Percentiles rank a stretch among this genome's conserved stretches.
Evolutionary conservation across 2,113 vertebrate species (phyloP).

Genomic region (Barbus barbus): DNA sequence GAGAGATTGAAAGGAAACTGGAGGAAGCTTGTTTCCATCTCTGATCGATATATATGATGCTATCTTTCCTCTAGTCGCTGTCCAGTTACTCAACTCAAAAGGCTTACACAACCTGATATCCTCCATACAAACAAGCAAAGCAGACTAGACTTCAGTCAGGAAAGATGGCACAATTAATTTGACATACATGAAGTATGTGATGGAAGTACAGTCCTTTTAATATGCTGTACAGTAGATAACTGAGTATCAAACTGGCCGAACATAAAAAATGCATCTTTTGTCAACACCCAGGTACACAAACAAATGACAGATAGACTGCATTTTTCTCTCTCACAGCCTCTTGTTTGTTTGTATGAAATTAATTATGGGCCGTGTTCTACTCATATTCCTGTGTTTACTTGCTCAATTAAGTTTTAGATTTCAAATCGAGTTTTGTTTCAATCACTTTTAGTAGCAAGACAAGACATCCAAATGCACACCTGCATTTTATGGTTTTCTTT

Average conservation of each 20-base stretch:
- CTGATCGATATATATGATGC: not conserved
- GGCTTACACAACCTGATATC: not conserved
- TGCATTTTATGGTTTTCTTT: too few species aligned
- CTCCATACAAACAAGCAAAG: not conserved
- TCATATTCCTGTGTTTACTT: too few species aligned
- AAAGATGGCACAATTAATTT: not conserved
- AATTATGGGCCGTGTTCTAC: too few species aligned
- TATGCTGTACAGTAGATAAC: not conserved
- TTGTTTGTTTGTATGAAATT: too few species aligned
- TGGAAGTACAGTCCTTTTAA: not conserved
- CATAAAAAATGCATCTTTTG: not conserved
- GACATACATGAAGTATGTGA: conserved; percentile 1
- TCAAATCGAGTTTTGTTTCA: too few species aligned
- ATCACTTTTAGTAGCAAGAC: too few species aligned
- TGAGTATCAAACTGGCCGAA: not conserved
- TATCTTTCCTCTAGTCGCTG: not conserved
- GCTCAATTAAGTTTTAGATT: too few species aligned
- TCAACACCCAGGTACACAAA: too few species aligned
- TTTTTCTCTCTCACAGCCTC: too few species aligned
- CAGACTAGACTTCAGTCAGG: not conserved
- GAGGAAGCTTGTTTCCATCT: not conserved
- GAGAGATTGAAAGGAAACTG: conserved; percentile 30
- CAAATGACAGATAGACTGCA: too few species aligned
- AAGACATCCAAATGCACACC: too few species aligned
- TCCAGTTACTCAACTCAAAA: conserved; percentile 1